A percentile compares a stretch with the other conserved stretches of the same genome.
Evolutionary conservation across 1,140 invertebrate genomes (phyloP).

Genomic region (Panonychus citri): DNA sequence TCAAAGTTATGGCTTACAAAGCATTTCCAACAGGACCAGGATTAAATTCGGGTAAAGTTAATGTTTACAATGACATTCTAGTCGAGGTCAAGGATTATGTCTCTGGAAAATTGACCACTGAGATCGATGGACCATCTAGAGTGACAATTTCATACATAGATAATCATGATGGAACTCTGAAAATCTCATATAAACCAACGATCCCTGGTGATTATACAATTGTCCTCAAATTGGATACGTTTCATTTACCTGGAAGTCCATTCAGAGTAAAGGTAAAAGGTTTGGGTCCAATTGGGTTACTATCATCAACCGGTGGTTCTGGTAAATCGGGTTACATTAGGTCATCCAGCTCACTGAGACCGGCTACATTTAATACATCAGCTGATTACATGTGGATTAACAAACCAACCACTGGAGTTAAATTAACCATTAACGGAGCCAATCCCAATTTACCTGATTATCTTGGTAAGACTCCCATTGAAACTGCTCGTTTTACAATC

Average conservation of each 20-base stretch:
- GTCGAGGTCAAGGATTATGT: neutral
- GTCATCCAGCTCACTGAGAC: neutral
- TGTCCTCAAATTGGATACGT: constrained; percentile 45
- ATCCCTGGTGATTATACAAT: constrained; percentile 92
- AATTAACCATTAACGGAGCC: neutral
- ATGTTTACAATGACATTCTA: neutral
- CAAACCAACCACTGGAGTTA: neutral
- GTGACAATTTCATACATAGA: constrained; percentile 33
- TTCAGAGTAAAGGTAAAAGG: neutral
- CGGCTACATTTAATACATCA: neutral
- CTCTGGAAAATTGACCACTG: neutral
- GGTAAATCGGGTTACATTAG: neutral
- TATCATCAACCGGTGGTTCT: neutral
- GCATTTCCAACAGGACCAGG: neutral
- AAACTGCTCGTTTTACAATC: neutral
- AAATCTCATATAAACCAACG: constrained; percentile 84
- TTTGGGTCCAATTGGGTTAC: neutral
- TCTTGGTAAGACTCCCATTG: neutral
- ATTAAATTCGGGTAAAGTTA: neutral
- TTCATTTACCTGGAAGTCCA: neutral
- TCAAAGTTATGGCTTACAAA: neutral
- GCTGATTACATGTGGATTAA: neutral
- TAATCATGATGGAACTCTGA: constrained; percentile 77
- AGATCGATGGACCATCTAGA: neutral
- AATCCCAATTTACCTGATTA: neutral